Conservation (phyloP, 2,113 vertebrate genomes). For the Sturnus vulgaris region DNA sequence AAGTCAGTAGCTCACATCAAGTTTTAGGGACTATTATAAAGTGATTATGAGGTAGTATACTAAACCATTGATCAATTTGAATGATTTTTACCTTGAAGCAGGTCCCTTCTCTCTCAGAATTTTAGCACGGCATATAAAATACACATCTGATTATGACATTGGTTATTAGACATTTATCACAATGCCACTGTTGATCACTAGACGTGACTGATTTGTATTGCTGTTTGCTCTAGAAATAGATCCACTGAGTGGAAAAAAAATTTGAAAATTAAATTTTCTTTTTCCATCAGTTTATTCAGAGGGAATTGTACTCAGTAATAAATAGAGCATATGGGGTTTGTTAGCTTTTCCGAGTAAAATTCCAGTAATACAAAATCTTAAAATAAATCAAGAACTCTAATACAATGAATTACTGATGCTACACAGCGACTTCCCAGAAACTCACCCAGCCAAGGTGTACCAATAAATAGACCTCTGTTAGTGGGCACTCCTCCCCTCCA, state of each 20-base stretch:
- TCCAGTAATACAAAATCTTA: background rate
- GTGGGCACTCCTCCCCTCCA: background rate
- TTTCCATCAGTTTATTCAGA: background rate
- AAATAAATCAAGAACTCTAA: background rate
- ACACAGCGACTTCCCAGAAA: background rate
- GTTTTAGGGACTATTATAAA: background rate
- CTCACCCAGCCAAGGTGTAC: background rate
- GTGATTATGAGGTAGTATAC: background rate
- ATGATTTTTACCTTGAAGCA: background rate
- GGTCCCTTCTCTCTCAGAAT: background rate
- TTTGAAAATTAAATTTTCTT: background rate
- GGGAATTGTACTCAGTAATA: background rate
- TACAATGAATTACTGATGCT: background rate
- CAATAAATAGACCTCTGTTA: background rate
- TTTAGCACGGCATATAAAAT: background rate
- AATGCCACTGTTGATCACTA: background rate
- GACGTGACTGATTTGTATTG: fast-evolving
- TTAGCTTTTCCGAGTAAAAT: background rate
- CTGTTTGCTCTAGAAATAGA: background rate
- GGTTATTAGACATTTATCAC: background rate
- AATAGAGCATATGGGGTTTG: background rate
- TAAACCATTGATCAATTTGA: background rate
- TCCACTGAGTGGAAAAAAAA: background rate
- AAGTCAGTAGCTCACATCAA: background rate
- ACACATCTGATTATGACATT: background rate